Evolutionary conservation across 2,797 vertebrate species (phyloP).

Genomic region (Pseudotriccus pelzelni): DNA sequence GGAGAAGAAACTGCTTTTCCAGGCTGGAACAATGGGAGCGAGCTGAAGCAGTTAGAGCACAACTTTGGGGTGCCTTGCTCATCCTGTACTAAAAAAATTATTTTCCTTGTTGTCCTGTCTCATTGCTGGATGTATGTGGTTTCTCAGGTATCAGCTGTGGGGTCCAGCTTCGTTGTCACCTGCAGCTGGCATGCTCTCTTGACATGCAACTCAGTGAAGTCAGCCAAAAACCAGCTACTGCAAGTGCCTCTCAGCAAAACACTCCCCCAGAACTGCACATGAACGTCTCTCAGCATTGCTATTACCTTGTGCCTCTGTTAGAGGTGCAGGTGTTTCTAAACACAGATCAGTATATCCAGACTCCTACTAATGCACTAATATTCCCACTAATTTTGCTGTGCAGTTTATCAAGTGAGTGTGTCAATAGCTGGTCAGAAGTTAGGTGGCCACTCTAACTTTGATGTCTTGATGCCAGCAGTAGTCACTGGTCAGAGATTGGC

Average conservation of each 20-base stretch:
- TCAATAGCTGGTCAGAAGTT: neutral
- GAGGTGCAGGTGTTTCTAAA: neutral
- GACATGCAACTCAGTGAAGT: neutral
- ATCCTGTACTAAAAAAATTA: neutral
- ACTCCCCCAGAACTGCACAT: accelerated
- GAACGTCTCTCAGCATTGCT: neutral
- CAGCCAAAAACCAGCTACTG: neutral
- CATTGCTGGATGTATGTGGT: accelerated
- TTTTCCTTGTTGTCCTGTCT: neutral
- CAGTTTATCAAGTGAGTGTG: neutral
- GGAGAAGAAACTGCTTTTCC: neutral
- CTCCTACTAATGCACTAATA: neutral
- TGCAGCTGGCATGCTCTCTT: neutral
- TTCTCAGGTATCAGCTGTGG: neutral
- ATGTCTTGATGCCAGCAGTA: neutral
- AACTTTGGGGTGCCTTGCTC: neutral
- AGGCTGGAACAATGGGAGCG: neutral
- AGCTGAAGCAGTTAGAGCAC: neutral
- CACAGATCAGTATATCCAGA: neutral
- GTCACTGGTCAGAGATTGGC: neutral
- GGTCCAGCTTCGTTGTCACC: neutral
- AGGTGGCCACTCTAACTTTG: neutral
- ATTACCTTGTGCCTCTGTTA: neutral
- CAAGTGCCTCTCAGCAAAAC: neutral
- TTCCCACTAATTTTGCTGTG: neutral